Conservation (phyloP, 2,888 invertebrate species). For the Doris montereyensis region DNA sequence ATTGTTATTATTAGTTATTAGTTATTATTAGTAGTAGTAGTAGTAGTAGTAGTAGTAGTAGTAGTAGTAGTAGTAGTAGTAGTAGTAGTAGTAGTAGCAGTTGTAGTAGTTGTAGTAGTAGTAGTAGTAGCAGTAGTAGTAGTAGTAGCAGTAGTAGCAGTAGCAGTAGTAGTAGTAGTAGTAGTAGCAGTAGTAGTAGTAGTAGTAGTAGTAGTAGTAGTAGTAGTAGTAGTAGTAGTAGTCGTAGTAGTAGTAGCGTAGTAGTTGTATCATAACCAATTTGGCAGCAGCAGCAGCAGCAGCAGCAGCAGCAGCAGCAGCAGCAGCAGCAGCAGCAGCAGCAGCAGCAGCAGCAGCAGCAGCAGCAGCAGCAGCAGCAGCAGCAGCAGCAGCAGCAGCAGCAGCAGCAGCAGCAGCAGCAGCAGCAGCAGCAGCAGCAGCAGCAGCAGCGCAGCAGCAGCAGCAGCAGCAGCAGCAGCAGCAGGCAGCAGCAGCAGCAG, state of each 20-base stretch:
- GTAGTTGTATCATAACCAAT: neutral
- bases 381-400: conserved; percentile 33
- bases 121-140: neutral
- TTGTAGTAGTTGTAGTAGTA: neutral
- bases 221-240: conserved; percentile 28
- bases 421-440: conserved; percentile 34
- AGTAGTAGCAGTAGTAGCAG: conserved; percentile 20
- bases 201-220: conserved; percentile 32
- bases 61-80: neutral
- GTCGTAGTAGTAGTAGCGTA: conserved; percentile 20
- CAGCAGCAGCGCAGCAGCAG: conserved; percentile 15
- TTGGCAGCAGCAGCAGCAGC: conserved; percentile 12
- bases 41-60: neutral
- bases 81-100: neutral
- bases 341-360: conserved; percentile 21
- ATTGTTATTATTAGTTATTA: neutral
- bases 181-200: conserved; percentile 29
- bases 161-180: conserved; percentile 30
- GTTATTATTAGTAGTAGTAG: neutral
- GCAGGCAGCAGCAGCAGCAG: conserved; percentile 2
- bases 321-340: neutral
- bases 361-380: conserved; percentile 14
- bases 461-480: conserved; percentile 2
- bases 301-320: neutral
- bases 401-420: conserved; percentile 34